These are phyloP conservation scores for Acridotheres tristis DNA, from an alignment of 2,797 vertebrate genomes.

Conservation along the genomic window DNA sequence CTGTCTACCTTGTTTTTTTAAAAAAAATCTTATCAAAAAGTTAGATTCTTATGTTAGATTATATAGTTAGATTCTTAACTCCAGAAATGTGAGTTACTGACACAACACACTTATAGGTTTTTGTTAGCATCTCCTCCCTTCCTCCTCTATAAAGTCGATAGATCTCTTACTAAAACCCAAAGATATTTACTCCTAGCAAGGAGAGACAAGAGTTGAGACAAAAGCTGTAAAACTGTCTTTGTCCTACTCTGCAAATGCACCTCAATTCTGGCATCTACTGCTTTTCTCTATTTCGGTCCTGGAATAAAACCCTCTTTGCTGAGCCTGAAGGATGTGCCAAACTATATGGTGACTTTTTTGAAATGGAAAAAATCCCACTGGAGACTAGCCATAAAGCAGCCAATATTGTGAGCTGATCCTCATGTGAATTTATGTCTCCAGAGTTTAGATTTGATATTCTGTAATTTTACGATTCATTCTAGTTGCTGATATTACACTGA, in stretches of 20 bases:
- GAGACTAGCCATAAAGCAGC: not conserved
- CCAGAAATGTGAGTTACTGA: not conserved
- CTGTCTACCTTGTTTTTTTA: conserved; percentile 1
- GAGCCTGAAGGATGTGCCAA: conserved; percentile 40
- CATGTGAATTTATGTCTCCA: conserved; percentile 17
- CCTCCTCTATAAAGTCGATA: not conserved
- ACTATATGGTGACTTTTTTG: conserved; percentile 20
- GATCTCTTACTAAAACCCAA: conserved; percentile 17
- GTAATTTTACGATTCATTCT: not conserved
- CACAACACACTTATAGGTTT: not conserved
- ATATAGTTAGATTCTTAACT: not conserved
- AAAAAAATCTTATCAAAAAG: not conserved
- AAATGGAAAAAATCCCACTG: conserved; percentile 40
- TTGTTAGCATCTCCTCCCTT: not conserved
- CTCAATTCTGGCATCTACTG: conserved; percentile 30
- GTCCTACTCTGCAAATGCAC: not conserved
- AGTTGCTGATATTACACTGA: not conserved
- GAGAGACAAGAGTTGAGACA: conserved; percentile 18
- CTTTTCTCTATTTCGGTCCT: conserved; percentile 34
- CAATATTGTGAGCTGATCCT: conserved; percentile 22
- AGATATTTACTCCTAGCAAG: conserved; percentile 17
- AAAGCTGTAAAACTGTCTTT: conserved; percentile 50
- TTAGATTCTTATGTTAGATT: not conserved
- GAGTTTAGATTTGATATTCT: not conserved
- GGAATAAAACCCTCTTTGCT: conserved; percentile 37